Percentiles rank a stretch among this genome's conserved stretches.
phyloP scores from a whole-genome alignment of 2,888 invertebrate genomes.

The Tetanocera ferruginea region DNA sequence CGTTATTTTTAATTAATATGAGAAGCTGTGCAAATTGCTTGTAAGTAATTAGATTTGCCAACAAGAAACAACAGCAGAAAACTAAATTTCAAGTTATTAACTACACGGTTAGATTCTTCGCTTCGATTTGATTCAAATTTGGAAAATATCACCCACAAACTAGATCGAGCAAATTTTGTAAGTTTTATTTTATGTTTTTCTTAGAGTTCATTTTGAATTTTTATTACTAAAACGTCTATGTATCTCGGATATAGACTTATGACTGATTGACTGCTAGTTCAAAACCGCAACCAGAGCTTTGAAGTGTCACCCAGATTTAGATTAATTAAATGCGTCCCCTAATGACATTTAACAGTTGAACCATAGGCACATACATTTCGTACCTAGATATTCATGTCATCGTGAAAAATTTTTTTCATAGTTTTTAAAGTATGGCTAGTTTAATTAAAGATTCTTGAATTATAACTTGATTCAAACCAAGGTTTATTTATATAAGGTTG shows the following conservation, averaged over 20 bases:
- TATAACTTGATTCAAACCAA: no score
- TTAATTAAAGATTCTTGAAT: no score
- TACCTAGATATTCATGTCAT: neutral
- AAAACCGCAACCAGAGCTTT: neutral
- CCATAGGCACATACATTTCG: neutral
- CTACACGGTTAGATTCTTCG: neutral
- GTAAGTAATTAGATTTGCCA: constrained; percentile 22
- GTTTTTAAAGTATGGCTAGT: no score
- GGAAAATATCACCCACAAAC: neutral
- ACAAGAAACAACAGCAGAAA: neutral
- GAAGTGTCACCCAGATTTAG: neutral
- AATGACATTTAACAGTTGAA: neutral
- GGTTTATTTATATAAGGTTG: no score
- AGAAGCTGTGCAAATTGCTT: constrained; percentile 16
- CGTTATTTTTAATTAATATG: constrained; percentile 20
- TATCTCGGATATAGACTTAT: neutral
- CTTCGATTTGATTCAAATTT: neutral
- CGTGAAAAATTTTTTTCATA: no score
- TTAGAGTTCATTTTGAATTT: no score
- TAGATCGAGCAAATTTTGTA: neutral
- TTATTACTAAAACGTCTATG: neutral
- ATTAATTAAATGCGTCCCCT: constrained; percentile 15
- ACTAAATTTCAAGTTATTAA: neutral
- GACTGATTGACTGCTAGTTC: neutral
- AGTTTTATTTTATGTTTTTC: neutral